A percentile compares a stretch with the other conserved stretches of the same genome.
phyloP scores from a whole-genome alignment of 2,797 vertebrate genomes.

The Sebastes glaucus region DNA sequence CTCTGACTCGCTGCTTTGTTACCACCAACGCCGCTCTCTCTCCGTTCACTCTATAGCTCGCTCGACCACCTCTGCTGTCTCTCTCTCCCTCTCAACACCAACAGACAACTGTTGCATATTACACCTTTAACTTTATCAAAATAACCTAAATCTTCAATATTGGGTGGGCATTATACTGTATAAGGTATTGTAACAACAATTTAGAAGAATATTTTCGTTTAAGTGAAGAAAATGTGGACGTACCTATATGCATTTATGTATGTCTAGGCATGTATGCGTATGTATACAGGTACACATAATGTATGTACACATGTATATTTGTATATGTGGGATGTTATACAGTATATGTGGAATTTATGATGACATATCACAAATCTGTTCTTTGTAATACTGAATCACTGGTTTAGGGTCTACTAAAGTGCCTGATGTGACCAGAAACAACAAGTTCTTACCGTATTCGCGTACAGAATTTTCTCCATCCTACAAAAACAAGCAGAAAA shows the following conservation, averaged over 20 bases:
- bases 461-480: conserved; percentile 69
- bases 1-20: no score
- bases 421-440: background rate
- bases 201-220: background rate
- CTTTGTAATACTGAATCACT: background rate
- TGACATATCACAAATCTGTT: background rate
- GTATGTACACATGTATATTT: background rate
- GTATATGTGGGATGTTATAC: background rate
- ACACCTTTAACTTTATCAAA: background rate
- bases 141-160: background rate
- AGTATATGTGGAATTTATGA: background rate
- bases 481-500: conserved; percentile 57
- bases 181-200: background rate
- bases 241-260: no score
- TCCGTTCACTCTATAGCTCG: no score
- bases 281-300: background rate
- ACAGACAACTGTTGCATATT: fast-evolving
- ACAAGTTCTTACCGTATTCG: conserved; percentile 70
- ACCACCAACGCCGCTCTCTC: no score
- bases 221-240: background rate
- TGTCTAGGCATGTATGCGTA: background rate
- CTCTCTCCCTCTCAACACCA: no score
- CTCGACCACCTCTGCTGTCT: no score
- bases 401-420: background rate
- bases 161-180: background rate